Evolutionary conservation across 2,797 vertebrate genomes (phyloP).

Genomic region (Pseudochirops corinnae): DNA sequence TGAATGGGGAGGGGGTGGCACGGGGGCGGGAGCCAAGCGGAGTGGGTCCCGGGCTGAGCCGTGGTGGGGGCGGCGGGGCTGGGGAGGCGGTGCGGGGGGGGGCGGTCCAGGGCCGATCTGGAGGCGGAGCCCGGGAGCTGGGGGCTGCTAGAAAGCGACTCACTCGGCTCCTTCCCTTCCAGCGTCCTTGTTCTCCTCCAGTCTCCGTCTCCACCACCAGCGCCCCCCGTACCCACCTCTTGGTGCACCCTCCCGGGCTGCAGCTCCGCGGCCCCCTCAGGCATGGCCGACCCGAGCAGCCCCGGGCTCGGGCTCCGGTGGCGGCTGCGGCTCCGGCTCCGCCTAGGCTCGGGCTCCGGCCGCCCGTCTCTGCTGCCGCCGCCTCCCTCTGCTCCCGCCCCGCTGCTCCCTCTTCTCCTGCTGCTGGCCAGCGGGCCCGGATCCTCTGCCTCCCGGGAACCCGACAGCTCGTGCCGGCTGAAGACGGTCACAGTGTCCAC

Average conservation of each 20-base stretch:
- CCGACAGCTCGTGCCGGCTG: constrained; percentile 91
- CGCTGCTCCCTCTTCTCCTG: constrained; percentile 63
- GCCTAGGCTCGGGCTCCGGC: constrained; percentile 51
- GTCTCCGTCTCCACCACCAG: neutral
- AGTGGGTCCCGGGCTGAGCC: constrained; percentile 55
- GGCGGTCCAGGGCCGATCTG: constrained; percentile 64
- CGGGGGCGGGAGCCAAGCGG: constrained; percentile 32
- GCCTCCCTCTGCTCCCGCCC: constrained; percentile 31
- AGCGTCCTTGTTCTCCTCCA: constrained; percentile 33
- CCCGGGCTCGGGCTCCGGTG: constrained; percentile 63
- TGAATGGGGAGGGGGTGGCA: constrained; percentile 31
- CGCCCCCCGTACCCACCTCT: constrained; percentile 5
- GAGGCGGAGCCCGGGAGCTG: constrained; percentile 68
- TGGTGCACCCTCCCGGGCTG: constrained; percentile 50
- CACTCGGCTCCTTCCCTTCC: constrained; percentile 64
- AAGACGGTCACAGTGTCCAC: constrained; percentile 97
- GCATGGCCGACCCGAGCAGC: constrained; percentile 76
- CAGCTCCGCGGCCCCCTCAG: constrained; percentile 74
- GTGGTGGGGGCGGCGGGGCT: constrained; percentile 52
- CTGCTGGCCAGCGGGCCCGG: constrained; percentile 78
- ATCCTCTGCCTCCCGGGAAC: constrained; percentile 80
- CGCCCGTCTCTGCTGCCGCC: constrained; percentile 70
- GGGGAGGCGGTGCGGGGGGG: constrained; percentile 62
- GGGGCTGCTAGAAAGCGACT: constrained; percentile 78
- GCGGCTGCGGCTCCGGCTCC: constrained; percentile 68